A percentile compares a stretch with the other conserved stretches of the same genome.
Conservation (phyloP, 1,140 invertebrate genomes). For the Pogonus chalceus region DNA sequence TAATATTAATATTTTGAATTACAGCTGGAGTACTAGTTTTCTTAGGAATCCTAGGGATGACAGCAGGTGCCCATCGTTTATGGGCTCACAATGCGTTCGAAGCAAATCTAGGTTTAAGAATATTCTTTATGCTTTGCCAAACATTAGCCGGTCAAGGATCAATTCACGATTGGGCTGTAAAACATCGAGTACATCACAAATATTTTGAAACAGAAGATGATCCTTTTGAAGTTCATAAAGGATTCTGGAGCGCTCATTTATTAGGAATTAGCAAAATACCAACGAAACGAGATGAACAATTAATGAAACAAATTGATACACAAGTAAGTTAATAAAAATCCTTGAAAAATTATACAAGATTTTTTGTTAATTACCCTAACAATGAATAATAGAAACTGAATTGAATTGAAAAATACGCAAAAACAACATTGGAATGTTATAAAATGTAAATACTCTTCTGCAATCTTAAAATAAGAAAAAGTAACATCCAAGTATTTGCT, state of each 20-base stretch:
- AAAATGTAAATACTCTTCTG: too few species aligned
- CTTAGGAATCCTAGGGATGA: slow-evolving; percentile 58
- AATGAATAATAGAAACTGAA: too few species aligned
- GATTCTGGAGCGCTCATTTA: slow-evolving; percentile 80
- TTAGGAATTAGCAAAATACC: slow-evolving; percentile 39
- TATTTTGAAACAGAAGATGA: slow-evolving; percentile 81
- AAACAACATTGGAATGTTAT: too few species aligned
- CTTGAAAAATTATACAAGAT: too few species aligned
- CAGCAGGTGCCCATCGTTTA: slow-evolving; percentile 78
- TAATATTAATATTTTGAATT: slow-evolving; percentile 25
- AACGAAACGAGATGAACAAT: background rate
- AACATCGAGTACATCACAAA: slow-evolving; percentile 85
- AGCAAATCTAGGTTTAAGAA: slow-evolving; percentile 54
- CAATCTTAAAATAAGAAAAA: too few species aligned
- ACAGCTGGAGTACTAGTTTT: slow-evolving; percentile 48
- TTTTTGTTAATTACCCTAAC: background rate
- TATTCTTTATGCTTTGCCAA: slow-evolving; percentile 70
- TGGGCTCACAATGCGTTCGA: slow-evolving; percentile 83
- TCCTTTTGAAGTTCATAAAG: slow-evolving; percentile 77
- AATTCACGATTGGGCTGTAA: slow-evolving; percentile 65
- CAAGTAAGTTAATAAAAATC: background rate
- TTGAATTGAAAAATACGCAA: too few species aligned
- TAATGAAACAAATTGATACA: slow-evolving; percentile 20
- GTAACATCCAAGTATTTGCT: too few species aligned
- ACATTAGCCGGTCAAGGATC: slow-evolving; percentile 72